Percentiles rank a stretch among this genome's conserved stretches.
Conservation (phyloP, 1,140 invertebrate species). For the Hyphantria cunea region DNA sequence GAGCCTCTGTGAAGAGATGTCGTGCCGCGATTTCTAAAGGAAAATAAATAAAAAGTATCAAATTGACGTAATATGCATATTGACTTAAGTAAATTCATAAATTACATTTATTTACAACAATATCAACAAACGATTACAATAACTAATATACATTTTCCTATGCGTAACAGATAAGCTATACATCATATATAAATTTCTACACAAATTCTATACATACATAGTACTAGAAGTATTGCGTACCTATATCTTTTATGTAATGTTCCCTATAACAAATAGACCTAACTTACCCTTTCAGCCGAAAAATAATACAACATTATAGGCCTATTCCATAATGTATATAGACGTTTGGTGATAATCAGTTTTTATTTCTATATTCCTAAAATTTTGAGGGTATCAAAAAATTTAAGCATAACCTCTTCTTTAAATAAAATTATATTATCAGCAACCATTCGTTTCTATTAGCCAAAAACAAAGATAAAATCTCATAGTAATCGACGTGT, state of each 20-base stretch:
- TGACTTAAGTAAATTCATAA: slow-evolving; percentile 37
- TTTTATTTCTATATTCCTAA: no score
- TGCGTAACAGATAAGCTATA: slow-evolving; percentile 48
- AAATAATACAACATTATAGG: slow-evolving; percentile 18
- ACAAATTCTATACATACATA: slow-evolving; percentile 27
- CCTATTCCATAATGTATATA: no score
- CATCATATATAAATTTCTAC: slow-evolving; percentile 23
- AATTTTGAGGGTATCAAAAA: no score
- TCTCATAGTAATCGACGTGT: no score
- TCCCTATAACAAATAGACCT: slow-evolving; percentile 40
- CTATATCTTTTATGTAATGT: slow-evolving; percentile 31
- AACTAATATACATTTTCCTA: slow-evolving; percentile 53
- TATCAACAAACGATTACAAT: slow-evolving; percentile 61
- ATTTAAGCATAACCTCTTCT: no score
- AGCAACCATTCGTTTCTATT: no score
- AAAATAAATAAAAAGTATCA: slow-evolving; percentile 12
- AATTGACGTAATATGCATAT: slow-evolving; percentile 25
- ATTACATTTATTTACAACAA: slow-evolving; percentile 64
- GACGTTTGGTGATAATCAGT: no score
- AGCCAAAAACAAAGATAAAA: no score
- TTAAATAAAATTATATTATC: no score
- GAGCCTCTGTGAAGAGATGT: no score
- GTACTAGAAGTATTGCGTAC: slow-evolving; percentile 26
- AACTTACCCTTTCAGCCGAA: slow-evolving; percentile 41
- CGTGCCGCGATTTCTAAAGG: no score